Evolutionary conservation across 2,888 invertebrate genomes (phyloP), one percentile per base, ranked within the genome.

Genomic region (Orchestes rusci): DNA sequence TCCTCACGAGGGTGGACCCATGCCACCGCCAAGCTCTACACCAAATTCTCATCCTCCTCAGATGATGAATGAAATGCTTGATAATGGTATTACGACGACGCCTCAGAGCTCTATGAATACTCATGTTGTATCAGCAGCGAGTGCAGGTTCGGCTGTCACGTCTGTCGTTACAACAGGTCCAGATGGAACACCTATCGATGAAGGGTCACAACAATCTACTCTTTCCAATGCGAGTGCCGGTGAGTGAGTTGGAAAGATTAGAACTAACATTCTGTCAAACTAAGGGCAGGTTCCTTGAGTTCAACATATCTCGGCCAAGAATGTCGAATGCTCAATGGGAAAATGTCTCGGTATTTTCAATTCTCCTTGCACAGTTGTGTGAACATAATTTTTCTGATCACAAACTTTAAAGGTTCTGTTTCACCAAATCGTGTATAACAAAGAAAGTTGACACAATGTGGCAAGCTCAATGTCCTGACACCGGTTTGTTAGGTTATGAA

Each of bases 201-300:
- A 92, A 69, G 91, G 85, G 59, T 89, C 89, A 59, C 92, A 92
- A 68, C 91, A 92, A 70, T 91, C 91, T 61, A 92, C 91, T 54
- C 76, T 91, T 55, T 91, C 90, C 45, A 92, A 91, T 70, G 90
- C 92, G 48, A 93, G 93, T 54, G 90, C 89, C 65, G 89, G 89
- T 90, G 68, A 64, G 70, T 63, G 27, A 27, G 8, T 28, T 37
- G 5, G 13, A 3, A 7, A 35, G 10, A 18, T 35, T 18, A 4
- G 12, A 18, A n/a, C 17, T n/a, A 3, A 35, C 8, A 20, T 31
- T 31, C 31, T 10, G 13, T 31, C 31, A 31, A n/a, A n/a, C n/a
- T n/a, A n/a, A n/a, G n/a, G n/a, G n/a, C n/a, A n/a, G n/a, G n/a
- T n/a, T n/a, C n/a, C n/a, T n/a, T n/a, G n/a, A n/a, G n/a, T n/a